Evolutionary conservation across 2,888 invertebrate genomes (phyloP).

Genomic region (Diarsia dahlii): DNA sequence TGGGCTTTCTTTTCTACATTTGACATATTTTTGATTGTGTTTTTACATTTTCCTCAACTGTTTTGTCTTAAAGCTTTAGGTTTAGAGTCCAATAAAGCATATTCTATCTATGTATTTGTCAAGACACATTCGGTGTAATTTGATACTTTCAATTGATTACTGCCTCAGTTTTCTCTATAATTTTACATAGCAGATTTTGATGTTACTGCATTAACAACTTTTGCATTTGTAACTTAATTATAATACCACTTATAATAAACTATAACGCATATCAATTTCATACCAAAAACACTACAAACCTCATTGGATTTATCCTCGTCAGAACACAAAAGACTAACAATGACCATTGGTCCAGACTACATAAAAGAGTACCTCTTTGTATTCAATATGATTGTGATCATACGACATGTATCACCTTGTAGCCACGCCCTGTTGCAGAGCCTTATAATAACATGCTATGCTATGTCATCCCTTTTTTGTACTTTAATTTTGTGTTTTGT

Average conservation of each 20-base stretch:
- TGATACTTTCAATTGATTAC: neutral
- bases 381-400: conserved; percentile 77
- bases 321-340: conserved; percentile 57
- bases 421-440: conserved; percentile 54
- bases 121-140: neutral
- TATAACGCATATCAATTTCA: conserved; percentile 34
- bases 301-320: conserved; percentile 46
- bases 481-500: conserved; percentile 36
- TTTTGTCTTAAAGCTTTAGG: neutral
- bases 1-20: neutral
- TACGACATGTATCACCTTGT: conserved; percentile 57
- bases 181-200: neutral
- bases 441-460: conserved; percentile 21
- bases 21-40: neutral
- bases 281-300: conserved; percentile 34
- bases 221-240: neutral
- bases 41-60: neutral
- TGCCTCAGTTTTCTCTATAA: neutral
- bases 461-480: conserved; percentile 40
- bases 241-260: neutral
- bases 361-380: conserved; percentile 67
- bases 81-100: neutral
- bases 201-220: neutral
- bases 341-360: conserved; percentile 58
- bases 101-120: neutral